Percentiles rank a stretch among this genome's conserved stretches.
Evolutionary conservation across 2,797 vertebrate genomes (phyloP).

Genomic region (Oryzias sinensis): DNA sequence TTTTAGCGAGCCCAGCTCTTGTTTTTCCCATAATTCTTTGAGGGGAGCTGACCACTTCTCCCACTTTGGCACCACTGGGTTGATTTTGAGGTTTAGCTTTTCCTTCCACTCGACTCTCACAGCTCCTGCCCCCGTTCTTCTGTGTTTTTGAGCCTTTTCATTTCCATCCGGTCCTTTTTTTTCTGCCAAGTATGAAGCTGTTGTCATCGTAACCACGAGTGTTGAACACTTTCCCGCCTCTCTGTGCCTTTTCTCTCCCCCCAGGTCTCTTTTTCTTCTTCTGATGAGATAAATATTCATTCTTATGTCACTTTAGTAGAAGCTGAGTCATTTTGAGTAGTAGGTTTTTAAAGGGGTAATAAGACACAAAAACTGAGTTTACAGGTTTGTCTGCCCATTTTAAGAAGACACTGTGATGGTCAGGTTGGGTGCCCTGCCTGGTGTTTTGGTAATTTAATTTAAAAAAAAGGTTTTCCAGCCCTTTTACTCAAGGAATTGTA

Average conservation of each 20-base stretch:
- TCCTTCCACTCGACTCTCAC: conserved; percentile 24
- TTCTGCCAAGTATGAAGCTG: conserved; percentile 45
- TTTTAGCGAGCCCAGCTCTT: conserved; percentile 19
- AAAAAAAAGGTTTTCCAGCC: conserved; percentile 63
- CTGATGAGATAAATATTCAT: conserved; percentile 71
- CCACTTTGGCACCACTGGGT: conserved; percentile 25
- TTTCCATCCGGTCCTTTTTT: conserved; percentile 43
- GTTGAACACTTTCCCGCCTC: conserved; percentile 18
- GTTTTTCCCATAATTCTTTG: conserved; percentile 29
- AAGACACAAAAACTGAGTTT: conserved; percentile 44
- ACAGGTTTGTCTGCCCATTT: conserved; percentile 20
- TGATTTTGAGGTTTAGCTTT: conserved; percentile 43
- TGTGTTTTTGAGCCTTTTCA: conserved; percentile 30
- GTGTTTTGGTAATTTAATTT: conserved; percentile 68
- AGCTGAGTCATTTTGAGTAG: conserved; percentile 19
- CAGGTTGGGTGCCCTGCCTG: conserved; percentile 51
- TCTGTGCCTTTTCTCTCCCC: conserved; percentile 8
- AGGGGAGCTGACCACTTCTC: conserved; percentile 21
- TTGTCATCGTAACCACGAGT: conserved; percentile 63
- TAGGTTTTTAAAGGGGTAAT: conserved; percentile 52
- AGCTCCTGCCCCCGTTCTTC: conserved; percentile 24
- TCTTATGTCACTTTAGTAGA: conserved; percentile 28
- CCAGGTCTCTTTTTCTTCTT: conserved; percentile 18
- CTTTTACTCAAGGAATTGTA: conserved; percentile 46
- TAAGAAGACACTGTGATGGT: conserved; percentile 34